These are phyloP conservation scores for Synanthedon myopaeformis DNA, from an alignment of 2,888 invertebrate genomes.

Conservation along the genomic window DNA sequence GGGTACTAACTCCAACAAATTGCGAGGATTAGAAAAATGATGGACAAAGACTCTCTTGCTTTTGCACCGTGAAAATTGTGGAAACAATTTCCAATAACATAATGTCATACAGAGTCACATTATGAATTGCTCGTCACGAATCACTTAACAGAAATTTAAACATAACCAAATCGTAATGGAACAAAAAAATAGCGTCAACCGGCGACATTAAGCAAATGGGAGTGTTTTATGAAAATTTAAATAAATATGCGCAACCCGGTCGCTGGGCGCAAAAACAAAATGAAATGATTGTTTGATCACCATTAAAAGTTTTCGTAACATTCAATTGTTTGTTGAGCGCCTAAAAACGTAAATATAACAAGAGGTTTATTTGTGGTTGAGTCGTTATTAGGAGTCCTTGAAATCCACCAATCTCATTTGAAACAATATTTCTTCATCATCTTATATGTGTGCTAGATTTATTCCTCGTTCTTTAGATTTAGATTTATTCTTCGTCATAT, in stretches of 20 bases:
- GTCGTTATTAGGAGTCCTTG: not conserved
- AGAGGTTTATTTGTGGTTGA: slow-evolving; percentile 14
- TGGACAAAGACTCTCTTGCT: too few relatives aligned
- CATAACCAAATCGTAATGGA: slow-evolving; percentile 11
- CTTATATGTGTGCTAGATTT: not conserved
- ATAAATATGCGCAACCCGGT: slow-evolving; percentile 23
- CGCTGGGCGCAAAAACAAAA: slow-evolving; percentile 30
- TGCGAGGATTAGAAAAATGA: too few relatives aligned
- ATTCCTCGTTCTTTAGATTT: too few relatives aligned
- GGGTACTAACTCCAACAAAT: too few relatives aligned
- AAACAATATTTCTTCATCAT: not conserved
- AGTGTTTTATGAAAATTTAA: slow-evolving; percentile 20
- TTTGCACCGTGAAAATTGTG: too few relatives aligned
- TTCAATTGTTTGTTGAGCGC: slow-evolving; percentile 35
- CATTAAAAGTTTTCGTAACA: slow-evolving; percentile 61
- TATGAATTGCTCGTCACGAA: not conserved
- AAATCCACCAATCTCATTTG: not conserved
- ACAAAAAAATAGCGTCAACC: slow-evolving; percentile 12
- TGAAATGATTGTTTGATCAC: slow-evolving; percentile 55
- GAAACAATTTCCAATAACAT: too few relatives aligned
- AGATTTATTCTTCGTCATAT: too few relatives aligned
- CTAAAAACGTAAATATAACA: slow-evolving; percentile 33
- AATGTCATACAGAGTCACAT: too few relatives aligned
- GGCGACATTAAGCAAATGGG: slow-evolving; percentile 32
- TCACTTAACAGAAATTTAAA: not conserved